These are phyloP conservation scores for Netelia melanura DNA, from an alignment of 2,888 invertebrate species.

Conservation along the genomic window DNA sequence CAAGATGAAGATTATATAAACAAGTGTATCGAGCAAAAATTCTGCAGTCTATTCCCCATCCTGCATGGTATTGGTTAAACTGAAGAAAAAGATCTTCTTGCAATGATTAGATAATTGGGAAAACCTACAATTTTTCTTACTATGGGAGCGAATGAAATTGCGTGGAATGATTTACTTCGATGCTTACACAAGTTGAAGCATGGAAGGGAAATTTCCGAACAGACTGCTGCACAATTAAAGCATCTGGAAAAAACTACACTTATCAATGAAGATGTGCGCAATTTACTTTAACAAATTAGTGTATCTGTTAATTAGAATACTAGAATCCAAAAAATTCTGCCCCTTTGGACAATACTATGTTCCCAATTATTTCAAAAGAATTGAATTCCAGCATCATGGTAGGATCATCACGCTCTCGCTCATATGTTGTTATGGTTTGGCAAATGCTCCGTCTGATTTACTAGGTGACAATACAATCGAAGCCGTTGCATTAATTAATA, in stretches of 20 bases:
- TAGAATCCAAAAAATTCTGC: constrained; percentile 76
- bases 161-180: constrained; percentile 79
- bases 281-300: constrained; percentile 82
- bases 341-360: constrained; percentile 75
- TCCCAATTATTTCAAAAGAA: constrained; percentile 75
- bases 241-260: constrained; percentile 50
- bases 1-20: too few species aligned
- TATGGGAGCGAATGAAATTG: constrained; percentile 83
- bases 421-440: constrained; percentile 82
- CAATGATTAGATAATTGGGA: constrained; percentile 80
- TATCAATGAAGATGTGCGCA: constrained; percentile 71
- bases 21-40: too few species aligned
- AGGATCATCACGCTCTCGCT: constrained; percentile 78
- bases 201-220: neutral
- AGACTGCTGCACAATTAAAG: constrained; percentile 54
- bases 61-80: constrained; percentile 55
- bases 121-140: constrained; percentile 81
- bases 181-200: constrained; percentile 77
- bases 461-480: constrained; percentile 61
- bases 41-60: constrained; percentile 47
- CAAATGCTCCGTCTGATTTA: constrained; percentile 75
- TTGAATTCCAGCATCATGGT: constrained; percentile 82
- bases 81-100: constrained; percentile 67
- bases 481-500: constrained; percentile 74
- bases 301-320: constrained; percentile 73